These are phyloP conservation scores for Zygogramma bicolorata DNA, from an alignment of 2,888 invertebrate species.

Conservation along the genomic window DNA sequence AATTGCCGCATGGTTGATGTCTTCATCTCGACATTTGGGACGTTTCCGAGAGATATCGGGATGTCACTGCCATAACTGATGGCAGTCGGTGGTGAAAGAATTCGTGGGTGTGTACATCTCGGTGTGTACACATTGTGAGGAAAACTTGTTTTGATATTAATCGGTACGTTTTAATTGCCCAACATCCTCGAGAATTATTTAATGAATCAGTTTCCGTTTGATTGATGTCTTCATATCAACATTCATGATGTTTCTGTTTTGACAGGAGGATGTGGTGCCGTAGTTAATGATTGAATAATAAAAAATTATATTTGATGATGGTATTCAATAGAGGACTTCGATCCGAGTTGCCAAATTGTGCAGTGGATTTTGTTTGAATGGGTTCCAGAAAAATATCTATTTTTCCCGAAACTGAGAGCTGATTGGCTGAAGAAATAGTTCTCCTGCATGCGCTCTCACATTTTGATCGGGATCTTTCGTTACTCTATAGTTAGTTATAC, in stretches of 20 bases:
- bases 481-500: no score
- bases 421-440: no score
- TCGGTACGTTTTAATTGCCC: slow-evolving; percentile 16
- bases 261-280: neutral
- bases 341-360: no score
- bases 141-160: slow-evolving; percentile 13
- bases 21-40: slow-evolving; percentile 14
- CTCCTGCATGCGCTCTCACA: no score
- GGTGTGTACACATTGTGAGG: neutral
- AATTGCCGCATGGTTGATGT: slow-evolving; percentile 9
- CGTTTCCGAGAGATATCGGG: slow-evolving; percentile 12
- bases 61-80: slow-evolving; percentile 5
- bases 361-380: no score
- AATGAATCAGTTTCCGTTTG: slow-evolving; percentile 5
- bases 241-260: neutral
- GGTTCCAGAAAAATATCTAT: no score
- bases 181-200: slow-evolving; percentile 7
- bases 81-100: neutral
- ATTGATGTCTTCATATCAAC: slow-evolving; percentile 12
- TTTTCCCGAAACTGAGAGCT: no score
- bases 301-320: no score
- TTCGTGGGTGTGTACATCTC: slow-evolving; percentile 2
- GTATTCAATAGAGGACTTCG: no score
- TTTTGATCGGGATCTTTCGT: no score
- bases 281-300: neutral